Base-by-base conservation (phyloP, 35 echinoderm and acorn worm species). In the Ophiothrix spiculata region DNA sequence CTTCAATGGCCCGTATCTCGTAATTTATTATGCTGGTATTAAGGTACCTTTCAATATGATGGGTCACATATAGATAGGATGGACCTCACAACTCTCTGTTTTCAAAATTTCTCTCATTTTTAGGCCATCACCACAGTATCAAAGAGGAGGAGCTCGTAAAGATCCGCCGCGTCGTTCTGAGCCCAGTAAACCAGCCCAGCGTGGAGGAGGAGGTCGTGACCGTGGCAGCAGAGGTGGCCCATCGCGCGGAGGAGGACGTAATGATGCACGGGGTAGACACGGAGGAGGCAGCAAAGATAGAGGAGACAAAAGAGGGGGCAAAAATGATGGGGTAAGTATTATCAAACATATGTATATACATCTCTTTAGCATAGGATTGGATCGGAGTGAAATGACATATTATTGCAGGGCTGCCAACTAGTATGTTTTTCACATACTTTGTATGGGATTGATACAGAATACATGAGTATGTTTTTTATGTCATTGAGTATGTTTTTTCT, bases 141-240 rank as follows among this genome's bases (percentile, higher is more conserved):
- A 92, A 40, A 75, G 95, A 80, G 83, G 41, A 37, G 83, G 41
- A 37, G 88, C 85, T 16, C 88, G 95, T 1, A 97, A 97, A 46
- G 95, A 97, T 2, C 95, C 95, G 28, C 86, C 95, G 16, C 84
- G 91, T 25, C 95, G 95, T 25, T 86, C 80, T 36, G 95, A 93
- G 32, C 95, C 87, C 38, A 97, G 90, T 81, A 87, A 77, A 64
- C 95, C 91, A 56, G 35, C 85, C 38, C 79, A 87, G 14, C 87
- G 91, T 0, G 39, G 46, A 21, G 83, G 2, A 79, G n/a, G 77
- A 45, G 46, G 46, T 36, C 93, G 91, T 39, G 69, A 84, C 2
- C 74, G 88, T 28, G 93, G 79, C 12, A 64, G 85, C 35, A 77
- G 90, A 64, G 88, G 88, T 19, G 88, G 88, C 29, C 92, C 92